Conservation (phyloP, 2,888 invertebrate genomes). For the Plagodis dolabraria region DNA sequence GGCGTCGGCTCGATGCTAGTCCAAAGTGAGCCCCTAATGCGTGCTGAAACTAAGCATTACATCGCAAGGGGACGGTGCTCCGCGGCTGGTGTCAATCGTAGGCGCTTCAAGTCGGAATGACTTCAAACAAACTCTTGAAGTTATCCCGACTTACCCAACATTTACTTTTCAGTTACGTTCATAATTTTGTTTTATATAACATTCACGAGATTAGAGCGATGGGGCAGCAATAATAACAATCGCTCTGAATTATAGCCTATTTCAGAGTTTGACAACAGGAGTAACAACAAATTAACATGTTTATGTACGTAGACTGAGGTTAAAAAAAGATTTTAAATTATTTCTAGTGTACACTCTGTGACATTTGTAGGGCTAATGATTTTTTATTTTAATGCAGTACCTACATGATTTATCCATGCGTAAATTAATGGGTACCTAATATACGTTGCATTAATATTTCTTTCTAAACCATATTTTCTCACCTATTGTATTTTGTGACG, state of each 20-base stretch:
- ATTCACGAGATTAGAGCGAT: conserved; percentile 52
- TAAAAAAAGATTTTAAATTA: conserved; percentile 68
- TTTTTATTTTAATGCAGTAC: conserved; percentile 43
- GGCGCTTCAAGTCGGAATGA: conserved; percentile 1
- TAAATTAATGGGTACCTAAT: background rate
- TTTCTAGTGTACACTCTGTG: conserved; percentile 66
- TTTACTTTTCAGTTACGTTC: conserved; percentile 28
- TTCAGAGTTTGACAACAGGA: conserved; percentile 43
- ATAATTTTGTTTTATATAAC: conserved; percentile 46
- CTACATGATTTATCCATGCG: conserved; percentile 19
- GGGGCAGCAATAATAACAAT: conserved; percentile 53
- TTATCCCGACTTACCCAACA: background rate
- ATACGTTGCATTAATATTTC: background rate
- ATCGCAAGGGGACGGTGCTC: conserved; percentile 33
- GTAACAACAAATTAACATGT: conserved; percentile 41
- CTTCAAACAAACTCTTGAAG: background rate
- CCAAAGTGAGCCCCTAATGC: conserved; percentile 60
- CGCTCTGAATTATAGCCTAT: conserved; percentile 48
- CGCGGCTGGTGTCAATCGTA: conserved; percentile 7
- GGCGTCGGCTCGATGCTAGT: conserved; percentile 68
- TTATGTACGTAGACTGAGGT: conserved; percentile 58
- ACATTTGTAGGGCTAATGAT: conserved; percentile 49
- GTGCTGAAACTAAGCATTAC: conserved; percentile 64
- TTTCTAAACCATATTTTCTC: too few species aligned
- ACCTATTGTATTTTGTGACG: background rate